Conservation (phyloP, 1,140 invertebrate genomes). For the Orchestia grillus region DNA sequence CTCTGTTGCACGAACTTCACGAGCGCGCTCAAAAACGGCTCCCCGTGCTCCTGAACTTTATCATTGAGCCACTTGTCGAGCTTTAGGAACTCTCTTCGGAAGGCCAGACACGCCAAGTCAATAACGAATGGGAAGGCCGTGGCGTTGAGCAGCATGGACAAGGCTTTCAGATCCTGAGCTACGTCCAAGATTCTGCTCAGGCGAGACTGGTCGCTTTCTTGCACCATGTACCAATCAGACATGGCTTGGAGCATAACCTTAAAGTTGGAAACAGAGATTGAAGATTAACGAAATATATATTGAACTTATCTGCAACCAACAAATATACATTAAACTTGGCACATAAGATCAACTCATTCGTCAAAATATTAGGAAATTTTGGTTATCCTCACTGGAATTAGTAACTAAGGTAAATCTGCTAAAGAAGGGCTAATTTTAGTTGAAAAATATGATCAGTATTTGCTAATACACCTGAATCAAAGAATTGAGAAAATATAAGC, state of each 20-base stretch:
- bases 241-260: constrained; percentile 95
- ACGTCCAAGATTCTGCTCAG: constrained; percentile 95
- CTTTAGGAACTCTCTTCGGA: constrained; percentile 95
- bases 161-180: constrained; percentile 95
- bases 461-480: not conserved
- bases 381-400: not conserved
- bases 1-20: constrained; percentile 84
- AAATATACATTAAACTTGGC: not conserved
- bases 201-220: constrained; percentile 92
- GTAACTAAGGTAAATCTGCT: not conserved
- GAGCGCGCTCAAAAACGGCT: constrained; percentile 86
- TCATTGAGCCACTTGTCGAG: constrained; percentile 98
- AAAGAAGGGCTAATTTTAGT: not conserved
- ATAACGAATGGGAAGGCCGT: constrained; percentile 96
- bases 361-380: not conserved
- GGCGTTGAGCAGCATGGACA: constrained; percentile 92
- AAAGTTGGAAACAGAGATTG: constrained; percentile 69
- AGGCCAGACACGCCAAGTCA: constrained; percentile 96
- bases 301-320: not conserved
- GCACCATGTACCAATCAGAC: constrained; percentile 93
- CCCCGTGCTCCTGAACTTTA: constrained; percentile 97
- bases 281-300: not conserved
- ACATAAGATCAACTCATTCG: not conserved
- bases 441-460: not conserved
- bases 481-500: too few species aligned